Evolutionary conservation across 2,888 invertebrate species (phyloP), one percentile per base, ranked within the genome.

Genomic region (Parapristionchus giblindavisi): DNA sequence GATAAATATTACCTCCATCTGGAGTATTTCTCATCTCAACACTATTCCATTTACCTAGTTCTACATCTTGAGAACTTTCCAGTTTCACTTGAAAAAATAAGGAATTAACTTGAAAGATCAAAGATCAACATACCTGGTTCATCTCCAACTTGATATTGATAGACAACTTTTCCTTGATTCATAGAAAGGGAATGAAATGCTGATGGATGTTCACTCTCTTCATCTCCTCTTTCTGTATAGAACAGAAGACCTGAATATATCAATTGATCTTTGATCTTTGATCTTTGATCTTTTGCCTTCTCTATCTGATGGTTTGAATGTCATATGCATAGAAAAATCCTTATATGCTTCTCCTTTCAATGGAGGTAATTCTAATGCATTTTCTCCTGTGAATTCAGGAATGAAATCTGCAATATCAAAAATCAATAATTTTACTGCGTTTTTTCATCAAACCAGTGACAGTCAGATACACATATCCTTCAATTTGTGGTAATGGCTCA

Each of bases 141-240:
- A 43, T 79, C 72, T 56, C 85, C 85, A 14, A 84, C 63, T 73
- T 85, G 80, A 76, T 83, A 85, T 58, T 77, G 79, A 74, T 85
- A 85, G 54, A 81, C 74, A 36, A 85, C 77, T 1, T 81, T 77
- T 54, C 84, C 84, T 68, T 81, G 60, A n/a, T 76, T 71, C 4
- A 85, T 68, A 3, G 63, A 70, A 29, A 82, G 51, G 0, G 68
- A 66, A 38, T 81, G 81, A 77, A 79, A 80, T 52, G 76, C 29
- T 3, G 72, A 72, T 14, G 72, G 72, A 60, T 72, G 72, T 17
- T 72, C 74, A 38, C 38, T 52, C 63, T 24, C 52, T 52, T 74
- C 63, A 17, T 74, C 74, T 24, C 74, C 63, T 36, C 63, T 34
- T 38, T 65, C 79, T 0, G 79, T 78, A 65, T 82, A 82, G 70